Base-by-base conservation (phyloP, 2,888 invertebrate genomes). In the Ectropis crepuscularia region DNA sequence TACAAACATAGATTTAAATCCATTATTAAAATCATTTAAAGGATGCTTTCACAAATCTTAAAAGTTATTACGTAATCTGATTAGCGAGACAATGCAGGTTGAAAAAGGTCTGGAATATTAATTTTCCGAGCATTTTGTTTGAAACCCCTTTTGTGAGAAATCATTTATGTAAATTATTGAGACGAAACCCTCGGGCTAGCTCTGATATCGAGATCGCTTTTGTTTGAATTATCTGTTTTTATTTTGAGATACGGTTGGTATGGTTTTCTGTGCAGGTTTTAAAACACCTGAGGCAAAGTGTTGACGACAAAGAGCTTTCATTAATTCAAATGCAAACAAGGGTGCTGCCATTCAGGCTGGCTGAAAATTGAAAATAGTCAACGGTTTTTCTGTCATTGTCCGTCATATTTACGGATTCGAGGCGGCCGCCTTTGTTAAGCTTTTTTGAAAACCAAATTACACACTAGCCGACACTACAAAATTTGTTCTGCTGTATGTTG, bases 261-360 rank as follows among this genome's bases (percentile, higher is more conserved):
- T 43, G 47, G 39, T 37, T 10, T 49, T 65, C 58, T 37, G 61
- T 45, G 57, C 50, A 49, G 54, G 58, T 63, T 71, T 72, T 71
- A 48, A 65, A 72, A 55, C 47, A 47, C 67, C 69, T 37, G 62
- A 37, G 67, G 70, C 66, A 67, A 73, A 72, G 50, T 66, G 49
- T 63, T 16, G 70, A 67, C 69, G 63, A 78, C 72, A 76, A 77
- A 74, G 70, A 71, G 59, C 68, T 71, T 73, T 77, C 69, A 70
- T 75, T 78, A 75, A 78, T 82, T 79, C 73, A 73, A 71, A 76
- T 76, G 75, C 76, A 76, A 78, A 77, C 71, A 72, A 70, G 74
- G 63, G 61, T 62, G 55, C 60, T 53, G 65, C 68, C 69, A 72
- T 77, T 73, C 74, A 77, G 74, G 67, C 64, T 58, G 49, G 50